Base-by-base conservation (phyloP, 1,140 invertebrate species). In the Sinonovacula constricta region DNA sequence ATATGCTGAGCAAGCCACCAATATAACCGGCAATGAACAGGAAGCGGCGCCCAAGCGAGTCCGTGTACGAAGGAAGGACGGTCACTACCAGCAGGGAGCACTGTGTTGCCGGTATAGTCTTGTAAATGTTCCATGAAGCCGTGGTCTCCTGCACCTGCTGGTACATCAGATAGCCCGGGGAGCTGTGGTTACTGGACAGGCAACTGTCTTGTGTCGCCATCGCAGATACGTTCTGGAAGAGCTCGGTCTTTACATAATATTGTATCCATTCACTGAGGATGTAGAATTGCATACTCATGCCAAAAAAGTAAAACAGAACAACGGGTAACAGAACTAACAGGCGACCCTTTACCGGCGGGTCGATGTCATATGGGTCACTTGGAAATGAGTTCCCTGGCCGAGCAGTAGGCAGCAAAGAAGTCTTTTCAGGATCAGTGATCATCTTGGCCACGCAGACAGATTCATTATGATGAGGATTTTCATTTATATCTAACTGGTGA, bases 231-330 rank as follows among this genome's bases (percentile, higher is more conserved):
- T 62, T 62, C 3, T n/a, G 31, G 36, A 62, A 62, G 18, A 62
- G 33, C 2, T 30, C 15, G 2, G 36, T 22, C 24, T 62, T 62
- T 15, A 62, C 59, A 33, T 34, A 34, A 62, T 62, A 18, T 62
- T 62, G 59, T n/a, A 62, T 62, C 59, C 59, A 62, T 62, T 62
- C 59, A 33, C 36, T 62, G 31, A 30, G 36, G 3, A 34, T 34
- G 30, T 62, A 62, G 15, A 62, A 30, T 33, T 62, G 59, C 33
- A 62, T 62, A 33, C n/a, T n/a, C n/a, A n/a, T n/a, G n/a, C n/a
- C n/a, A n/a, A n/a, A n/a, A n/a, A n/a, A n/a, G n/a, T n/a, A n/a
- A n/a, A n/a, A n/a, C n/a, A n/a, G n/a, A n/a, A n/a, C n/a, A n/a
- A n/a, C n/a, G n/a, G n/a, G n/a, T n/a, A n/a, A n/a, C n/a, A n/a